Evolutionary conservation across 2,888 invertebrate species (phyloP).

Genomic region (Aspidiotus rigidus): DNA sequence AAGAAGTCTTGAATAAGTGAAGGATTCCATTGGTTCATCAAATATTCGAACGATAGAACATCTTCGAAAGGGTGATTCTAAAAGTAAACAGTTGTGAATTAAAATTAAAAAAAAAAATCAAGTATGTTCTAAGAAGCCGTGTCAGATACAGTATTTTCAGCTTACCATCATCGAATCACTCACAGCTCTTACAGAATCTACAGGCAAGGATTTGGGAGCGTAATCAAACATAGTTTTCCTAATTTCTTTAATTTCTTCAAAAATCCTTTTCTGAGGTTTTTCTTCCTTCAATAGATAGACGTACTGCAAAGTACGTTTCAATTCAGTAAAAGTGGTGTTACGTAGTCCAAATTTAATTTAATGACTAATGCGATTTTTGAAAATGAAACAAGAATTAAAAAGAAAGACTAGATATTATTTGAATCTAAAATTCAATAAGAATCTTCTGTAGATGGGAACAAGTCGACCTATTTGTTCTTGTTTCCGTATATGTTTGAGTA

Average conservation of each 20-base stretch:
- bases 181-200: conserved; percentile 56
- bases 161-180: conserved; percentile 59
- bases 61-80: conserved; percentile 70
- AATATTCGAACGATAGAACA: conserved; percentile 66
- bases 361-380: too few species aligned
- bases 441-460: too few species aligned
- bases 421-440: too few species aligned
- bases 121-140: neutral
- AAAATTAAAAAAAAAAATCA: neutral
- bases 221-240: conserved; percentile 74
- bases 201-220: conserved; percentile 75
- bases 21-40: conserved; percentile 76
- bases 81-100: conserved; percentile 35
- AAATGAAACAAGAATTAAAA: too few species aligned
- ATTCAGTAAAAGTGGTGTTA: too few species aligned
- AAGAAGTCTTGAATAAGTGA: conserved; percentile 68
- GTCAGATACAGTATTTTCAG: neutral
- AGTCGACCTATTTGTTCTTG: too few species aligned
- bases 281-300: conserved; percentile 38
- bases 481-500: too few species aligned
- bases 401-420: too few species aligned
- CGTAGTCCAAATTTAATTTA: too few species aligned
- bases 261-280: conserved; percentile 77
- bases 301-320: conserved; percentile 36
- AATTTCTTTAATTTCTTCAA: conserved; percentile 76